A percentile compares a stretch with the other conserved stretches of the same genome.
phyloP scores from a whole-genome alignment of 2,888 invertebrate genomes.

The Caenorhabditis afra region DNA sequence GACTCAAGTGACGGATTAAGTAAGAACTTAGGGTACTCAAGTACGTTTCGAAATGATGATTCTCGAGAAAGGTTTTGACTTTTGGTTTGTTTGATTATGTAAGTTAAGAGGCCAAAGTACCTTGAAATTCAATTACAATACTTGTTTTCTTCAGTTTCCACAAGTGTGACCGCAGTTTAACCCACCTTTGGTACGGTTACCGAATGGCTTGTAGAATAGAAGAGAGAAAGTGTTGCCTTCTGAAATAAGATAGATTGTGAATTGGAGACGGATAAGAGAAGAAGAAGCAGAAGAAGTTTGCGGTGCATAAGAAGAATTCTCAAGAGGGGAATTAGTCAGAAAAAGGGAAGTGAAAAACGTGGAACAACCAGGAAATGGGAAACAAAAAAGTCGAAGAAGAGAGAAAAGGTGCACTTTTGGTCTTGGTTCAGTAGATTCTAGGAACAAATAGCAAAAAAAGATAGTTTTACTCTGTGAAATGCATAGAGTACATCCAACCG shows the following conservation, averaged over 20 bases:
- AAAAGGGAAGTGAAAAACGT: constrained; percentile 12
- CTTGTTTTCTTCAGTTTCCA: neutral
- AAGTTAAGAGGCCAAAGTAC: constrained; percentile 4
- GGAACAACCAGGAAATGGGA: constrained; percentile 24
- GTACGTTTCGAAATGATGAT: neutral
- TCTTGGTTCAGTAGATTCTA: neutral
- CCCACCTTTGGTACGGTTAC: neutral
- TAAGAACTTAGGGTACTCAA: neutral
- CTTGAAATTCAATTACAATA: constrained; percentile 12
- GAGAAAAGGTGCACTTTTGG: constrained; percentile 38
- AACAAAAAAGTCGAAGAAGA: neutral
- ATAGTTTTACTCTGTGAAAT: too few relatives aligned
- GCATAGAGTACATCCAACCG: too few relatives aligned
- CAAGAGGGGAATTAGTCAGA: constrained; percentile 27
- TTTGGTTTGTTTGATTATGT: constrained; percentile 14
- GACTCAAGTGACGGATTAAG: constrained; percentile 39
- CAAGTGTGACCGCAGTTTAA: constrained; percentile 5
- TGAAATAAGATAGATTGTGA: constrained; percentile 49
- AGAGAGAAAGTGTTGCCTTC: constrained; percentile 18
- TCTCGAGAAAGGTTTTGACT: constrained; percentile 3
- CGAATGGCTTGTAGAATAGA: neutral
- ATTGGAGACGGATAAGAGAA: constrained; percentile 28
- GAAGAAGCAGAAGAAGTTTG: constrained; percentile 3
- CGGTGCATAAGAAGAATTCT: constrained; percentile 10
- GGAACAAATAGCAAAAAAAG: constrained; percentile 8